A percentile compares a stretch with the other conserved stretches of the same genome.
Conservation (phyloP, 2,113 vertebrate species). For the Caretta caretta region DNA sequence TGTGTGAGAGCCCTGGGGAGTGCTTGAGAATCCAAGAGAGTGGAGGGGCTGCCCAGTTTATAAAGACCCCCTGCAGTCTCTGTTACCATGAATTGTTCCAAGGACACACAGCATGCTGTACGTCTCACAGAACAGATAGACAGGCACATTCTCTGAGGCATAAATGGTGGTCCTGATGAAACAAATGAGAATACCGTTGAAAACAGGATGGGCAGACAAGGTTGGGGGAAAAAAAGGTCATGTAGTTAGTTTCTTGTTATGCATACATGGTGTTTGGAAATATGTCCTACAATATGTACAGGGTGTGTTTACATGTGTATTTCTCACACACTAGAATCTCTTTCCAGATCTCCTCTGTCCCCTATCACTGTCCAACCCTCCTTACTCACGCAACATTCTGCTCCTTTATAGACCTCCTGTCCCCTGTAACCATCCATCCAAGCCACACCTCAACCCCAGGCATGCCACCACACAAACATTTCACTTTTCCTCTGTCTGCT, state of each 20-base stretch:
- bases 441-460: not conserved
- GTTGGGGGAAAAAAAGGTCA: not conserved
- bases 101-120: not conserved
- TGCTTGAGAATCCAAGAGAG: not conserved
- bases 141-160: not conserved
- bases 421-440: not conserved
- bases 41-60: not conserved
- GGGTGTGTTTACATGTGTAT: not conserved
- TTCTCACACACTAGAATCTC: not conserved
- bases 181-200: accelerated
- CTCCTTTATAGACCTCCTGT: not conserved
- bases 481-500: not conserved
- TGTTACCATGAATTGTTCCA: not conserved
- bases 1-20: not conserved
- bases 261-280: not conserved
- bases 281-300: not conserved
- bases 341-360: not conserved
- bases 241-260: not conserved
- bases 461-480: not conserved
- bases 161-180: not conserved
- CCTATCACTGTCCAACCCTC: not conserved
- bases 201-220: accelerated
- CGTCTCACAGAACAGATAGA: not conserved
- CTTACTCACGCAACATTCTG: not conserved
- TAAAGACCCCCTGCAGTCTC: not conserved